Conservation (phyloP, 2,797 vertebrate genomes). For the Coregonus sp. region DNA sequence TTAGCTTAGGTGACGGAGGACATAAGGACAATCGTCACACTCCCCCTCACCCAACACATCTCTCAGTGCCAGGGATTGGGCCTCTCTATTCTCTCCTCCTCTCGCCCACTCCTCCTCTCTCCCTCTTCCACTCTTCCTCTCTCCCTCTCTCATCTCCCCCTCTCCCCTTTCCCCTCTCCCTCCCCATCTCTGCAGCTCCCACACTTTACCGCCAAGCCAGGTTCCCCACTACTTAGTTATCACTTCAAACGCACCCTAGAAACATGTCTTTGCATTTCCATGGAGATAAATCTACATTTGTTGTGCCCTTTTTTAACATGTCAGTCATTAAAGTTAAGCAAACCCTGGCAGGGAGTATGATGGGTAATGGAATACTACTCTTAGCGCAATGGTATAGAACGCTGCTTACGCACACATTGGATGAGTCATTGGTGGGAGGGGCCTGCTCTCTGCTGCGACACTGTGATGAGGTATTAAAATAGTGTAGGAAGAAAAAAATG, state of each 20-base stretch:
- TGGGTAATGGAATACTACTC: constrained; percentile 74
- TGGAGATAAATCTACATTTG: constrained; percentile 28
- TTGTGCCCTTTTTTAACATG: constrained; percentile 28
- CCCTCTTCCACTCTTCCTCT: constrained; percentile 41
- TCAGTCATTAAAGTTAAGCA: neutral
- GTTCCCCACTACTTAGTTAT: neutral
- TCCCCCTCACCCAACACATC: constrained; percentile 21
- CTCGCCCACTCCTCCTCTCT: no score
- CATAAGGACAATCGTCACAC: no score
- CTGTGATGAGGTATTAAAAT: constrained; percentile 64
- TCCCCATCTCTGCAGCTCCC: neutral
- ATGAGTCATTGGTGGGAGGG: constrained; percentile 70
- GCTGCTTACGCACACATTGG: constrained; percentile 62
- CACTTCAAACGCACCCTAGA: neutral
- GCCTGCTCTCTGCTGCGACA: constrained; percentile 42
- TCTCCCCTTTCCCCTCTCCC: neutral
- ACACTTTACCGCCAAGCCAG: neutral
- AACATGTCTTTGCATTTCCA: constrained; percentile 25
- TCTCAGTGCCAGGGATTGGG: constrained; percentile 40
- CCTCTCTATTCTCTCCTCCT: no score
- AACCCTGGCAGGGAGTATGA: constrained; percentile 39
- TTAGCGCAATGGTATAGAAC: constrained; percentile 19
- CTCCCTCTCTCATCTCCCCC: neutral
- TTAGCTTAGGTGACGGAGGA: no score
- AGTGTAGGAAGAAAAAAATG: constrained; percentile 41